phyloP scores from a whole-genome alignment of 2,888 invertebrate species.

The Hyppa rectilinea region DNA sequence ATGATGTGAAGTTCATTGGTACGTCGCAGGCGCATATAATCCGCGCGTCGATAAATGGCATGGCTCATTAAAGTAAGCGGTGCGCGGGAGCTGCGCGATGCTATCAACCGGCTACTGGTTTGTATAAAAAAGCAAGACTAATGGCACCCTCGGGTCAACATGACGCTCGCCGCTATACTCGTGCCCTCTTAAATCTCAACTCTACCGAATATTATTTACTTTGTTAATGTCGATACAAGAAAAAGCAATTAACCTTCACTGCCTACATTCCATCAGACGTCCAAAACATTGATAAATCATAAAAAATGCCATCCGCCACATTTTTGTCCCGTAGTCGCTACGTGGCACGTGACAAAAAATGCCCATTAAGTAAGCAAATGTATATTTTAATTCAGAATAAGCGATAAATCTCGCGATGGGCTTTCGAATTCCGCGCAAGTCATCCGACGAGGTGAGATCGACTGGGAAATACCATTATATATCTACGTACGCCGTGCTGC shows the following conservation, averaged over 20 bases:
- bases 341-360: slow-evolving; percentile 89
- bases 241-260: slow-evolving; percentile 67
- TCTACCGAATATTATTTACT: slow-evolving; percentile 66
- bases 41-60: slow-evolving; percentile 82
- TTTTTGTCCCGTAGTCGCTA: slow-evolving; percentile 78
- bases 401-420: slow-evolving; percentile 90
- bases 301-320: slow-evolving; percentile 79
- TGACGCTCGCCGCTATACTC: slow-evolving; percentile 59
- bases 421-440: slow-evolving; percentile 91
- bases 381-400: slow-evolving; percentile 90
- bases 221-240: slow-evolving; percentile 65
- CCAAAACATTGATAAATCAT: slow-evolving; percentile 82
- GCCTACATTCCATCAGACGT: slow-evolving; percentile 68
- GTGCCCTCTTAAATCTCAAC: slow-evolving; percentile 60
- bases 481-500: slow-evolving; percentile 74
- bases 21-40: slow-evolving; percentile 74
- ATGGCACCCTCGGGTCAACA: slow-evolving; percentile 79
- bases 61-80: slow-evolving; percentile 86
- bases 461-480: slow-evolving; percentile 89
- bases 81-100: slow-evolving; percentile 85
- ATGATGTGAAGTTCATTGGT: slow-evolving; percentile 63
- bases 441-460: slow-evolving; percentile 89
- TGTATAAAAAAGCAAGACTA: slow-evolving; percentile 82
- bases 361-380: slow-evolving; percentile 89
- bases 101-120: slow-evolving; percentile 83